A percentile compares a stretch with the other conserved stretches of the same genome.
phyloP scores from a whole-genome alignment of 2,797 vertebrate species.

The Gambusia yucatana region DNA sequence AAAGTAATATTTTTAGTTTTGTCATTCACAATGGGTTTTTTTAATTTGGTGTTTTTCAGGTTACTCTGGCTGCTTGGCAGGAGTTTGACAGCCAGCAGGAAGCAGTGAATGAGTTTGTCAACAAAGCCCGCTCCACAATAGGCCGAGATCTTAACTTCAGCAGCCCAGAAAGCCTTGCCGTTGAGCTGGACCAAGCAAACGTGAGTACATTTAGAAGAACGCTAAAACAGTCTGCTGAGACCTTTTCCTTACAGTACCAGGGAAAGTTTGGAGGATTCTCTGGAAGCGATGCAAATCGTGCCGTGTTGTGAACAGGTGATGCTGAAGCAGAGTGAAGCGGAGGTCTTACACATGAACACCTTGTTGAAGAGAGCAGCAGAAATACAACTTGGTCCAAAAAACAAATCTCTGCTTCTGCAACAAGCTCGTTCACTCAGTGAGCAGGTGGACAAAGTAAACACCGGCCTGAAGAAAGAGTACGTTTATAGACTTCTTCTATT shows the following conservation, averaged over 20 bases:
- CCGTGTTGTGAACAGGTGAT: constrained; percentile 82
- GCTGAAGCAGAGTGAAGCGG: constrained; percentile 85
- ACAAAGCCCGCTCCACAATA: constrained; percentile 86
- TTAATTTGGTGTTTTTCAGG: constrained; percentile 71
- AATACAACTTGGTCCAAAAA: constrained; percentile 91
- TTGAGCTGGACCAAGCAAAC: constrained; percentile 91
- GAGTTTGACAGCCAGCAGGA: constrained; percentile 93
- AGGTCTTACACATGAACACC: constrained; percentile 86
- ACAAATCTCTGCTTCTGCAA: constrained; percentile 84
- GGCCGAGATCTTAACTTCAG: constrained; percentile 93
- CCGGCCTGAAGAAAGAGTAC: constrained; percentile 92
- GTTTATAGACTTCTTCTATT: constrained; percentile 5
- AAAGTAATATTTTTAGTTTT: neutral
- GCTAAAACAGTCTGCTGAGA: neutral
- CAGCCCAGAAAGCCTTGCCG: constrained; percentile 91
- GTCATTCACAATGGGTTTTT: too few relatives aligned
- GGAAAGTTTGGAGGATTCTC: neutral
- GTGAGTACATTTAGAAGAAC: constrained; percentile 67
- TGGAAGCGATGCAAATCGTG: neutral
- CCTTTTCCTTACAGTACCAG: neutral
- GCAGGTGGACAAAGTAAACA: constrained; percentile 87
- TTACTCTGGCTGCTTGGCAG: constrained; percentile 92
- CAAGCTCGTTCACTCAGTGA: constrained; percentile 88
- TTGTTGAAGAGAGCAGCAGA: constrained; percentile 90
- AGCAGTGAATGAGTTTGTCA: constrained; percentile 88